Evolutionary conservation across 2,797 vertebrate genomes (phyloP).

Genomic region (Cyprinodon diabolis): DNA sequence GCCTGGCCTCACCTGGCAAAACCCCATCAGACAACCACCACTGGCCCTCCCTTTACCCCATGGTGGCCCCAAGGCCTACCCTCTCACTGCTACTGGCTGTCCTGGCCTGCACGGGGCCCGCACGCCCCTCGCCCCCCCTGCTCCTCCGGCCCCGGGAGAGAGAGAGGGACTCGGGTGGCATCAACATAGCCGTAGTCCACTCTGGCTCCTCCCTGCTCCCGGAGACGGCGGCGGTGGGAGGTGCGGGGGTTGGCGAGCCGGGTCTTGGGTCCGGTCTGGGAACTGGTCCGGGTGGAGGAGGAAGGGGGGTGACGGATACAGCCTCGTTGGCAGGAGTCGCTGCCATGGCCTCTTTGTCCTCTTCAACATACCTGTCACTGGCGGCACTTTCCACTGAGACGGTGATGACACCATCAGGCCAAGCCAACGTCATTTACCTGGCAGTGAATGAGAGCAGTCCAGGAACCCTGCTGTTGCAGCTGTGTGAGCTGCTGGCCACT

Average conservation of each 20-base stretch:
- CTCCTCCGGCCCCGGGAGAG: constrained; percentile 85
- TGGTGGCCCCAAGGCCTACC: constrained; percentile 83
- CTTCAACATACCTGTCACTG: constrained; percentile 59
- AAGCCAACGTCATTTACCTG: constrained; percentile 84
- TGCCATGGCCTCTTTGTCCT: constrained; percentile 47
- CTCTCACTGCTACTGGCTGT: constrained; percentile 85
- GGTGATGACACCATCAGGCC: constrained; percentile 83
- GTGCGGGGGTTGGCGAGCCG: constrained; percentile 68
- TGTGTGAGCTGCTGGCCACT: constrained; percentile 92
- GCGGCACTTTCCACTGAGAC: constrained; percentile 78
- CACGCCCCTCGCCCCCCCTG: constrained; percentile 90
- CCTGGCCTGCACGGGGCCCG: constrained; percentile 85
- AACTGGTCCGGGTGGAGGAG: constrained; percentile 55
- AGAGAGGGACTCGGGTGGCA: constrained; percentile 87
- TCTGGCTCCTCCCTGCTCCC: constrained; percentile 86
- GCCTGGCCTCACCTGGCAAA: constrained; percentile 52
- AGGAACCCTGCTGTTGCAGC: constrained; percentile 89
- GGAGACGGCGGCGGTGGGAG: constrained; percentile 78
- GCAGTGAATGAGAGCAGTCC: constrained; percentile 93
- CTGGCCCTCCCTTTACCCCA: constrained; percentile 73
- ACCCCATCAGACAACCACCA: constrained; percentile 58
- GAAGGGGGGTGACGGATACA: constrained; percentile 59
- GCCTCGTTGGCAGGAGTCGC: constrained; percentile 51
- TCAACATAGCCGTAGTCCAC: constrained; percentile 92
- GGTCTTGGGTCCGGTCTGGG: constrained; percentile 62